A percentile compares a stretch with the other conserved stretches of the same genome.
phyloP scores from a whole-genome alignment of 2,113 vertebrate species.

The Nyctereutes procyonoides region DNA sequence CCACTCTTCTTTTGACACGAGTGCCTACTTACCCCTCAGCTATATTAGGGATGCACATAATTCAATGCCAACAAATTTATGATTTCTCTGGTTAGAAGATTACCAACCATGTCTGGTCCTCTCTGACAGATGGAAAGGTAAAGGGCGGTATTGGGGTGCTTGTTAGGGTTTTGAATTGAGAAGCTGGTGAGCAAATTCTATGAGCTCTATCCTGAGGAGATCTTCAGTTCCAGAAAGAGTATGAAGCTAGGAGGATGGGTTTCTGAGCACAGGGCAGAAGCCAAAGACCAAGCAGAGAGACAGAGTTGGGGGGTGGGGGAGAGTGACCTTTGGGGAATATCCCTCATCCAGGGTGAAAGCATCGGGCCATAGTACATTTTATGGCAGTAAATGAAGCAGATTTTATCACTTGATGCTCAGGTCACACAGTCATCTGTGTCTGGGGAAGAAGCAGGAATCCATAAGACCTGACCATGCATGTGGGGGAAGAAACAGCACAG shows the following conservation, averaged over 20 bases:
- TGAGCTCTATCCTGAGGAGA: rapidly evolving
- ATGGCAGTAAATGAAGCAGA: neutral
- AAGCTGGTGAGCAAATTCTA: neutral
- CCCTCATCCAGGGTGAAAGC: neutral
- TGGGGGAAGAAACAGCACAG: neutral
- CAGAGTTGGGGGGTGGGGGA: neutral
- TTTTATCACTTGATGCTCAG: neutral
- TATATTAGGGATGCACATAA: neutral
- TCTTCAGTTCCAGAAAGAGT: neutral
- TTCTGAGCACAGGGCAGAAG: neutral
- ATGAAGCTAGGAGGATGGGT: neutral
- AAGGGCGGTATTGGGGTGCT: neutral
- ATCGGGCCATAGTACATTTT: too few species aligned
- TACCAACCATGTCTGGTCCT: neutral
- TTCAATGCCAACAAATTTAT: neutral
- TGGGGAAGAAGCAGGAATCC: neutral
- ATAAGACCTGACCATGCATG: neutral
- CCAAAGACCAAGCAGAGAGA: neutral
- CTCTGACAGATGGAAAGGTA: neutral
- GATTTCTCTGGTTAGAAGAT: neutral
- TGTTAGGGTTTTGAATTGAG: neutral
- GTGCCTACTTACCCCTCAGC: neutral
- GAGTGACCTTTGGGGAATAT: too few species aligned
- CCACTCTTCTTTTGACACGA: neutral
- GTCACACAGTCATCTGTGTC: neutral